Evolutionary conservation across 1,140 invertebrate species (phyloP), one percentile per base, ranked within the genome.

Genomic region (Neomicropteryx cornuta): DNA sequence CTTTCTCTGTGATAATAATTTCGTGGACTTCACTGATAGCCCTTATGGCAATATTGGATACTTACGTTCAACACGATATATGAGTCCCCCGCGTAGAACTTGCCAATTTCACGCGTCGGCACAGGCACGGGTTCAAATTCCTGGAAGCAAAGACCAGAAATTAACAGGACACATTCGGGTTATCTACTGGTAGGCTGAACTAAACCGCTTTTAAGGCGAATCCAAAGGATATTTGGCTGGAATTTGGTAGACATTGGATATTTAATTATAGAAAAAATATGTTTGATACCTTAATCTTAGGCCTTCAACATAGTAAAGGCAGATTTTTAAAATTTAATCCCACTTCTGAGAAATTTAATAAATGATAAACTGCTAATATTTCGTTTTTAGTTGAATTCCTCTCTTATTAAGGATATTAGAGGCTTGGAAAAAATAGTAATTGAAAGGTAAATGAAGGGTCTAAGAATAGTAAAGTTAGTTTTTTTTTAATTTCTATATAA

Each of bases 81-180:
- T 2, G 87, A 92, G 60, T 94, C 90, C 10, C 90, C 90, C 38
- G 74, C 77, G 55, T 80, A 84, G 60, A 94, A 93, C 57, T 87
- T 86, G n/a, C 90, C 90, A 61, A 81, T 82, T 45, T 90, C 81
- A 36, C 71, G 73, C 46, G 73, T 70, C 0, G 82, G 73, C 43
- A 87, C 84, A 2, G 72, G 60, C 13, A 83, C 81, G 3, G 87
- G 81, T 51, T 83, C 74, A 52, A 90, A 91, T 54, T 87, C 79
- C 87, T 90, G 60, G 16, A 58, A 69, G 61, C 53, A 51, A 53
- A 51, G 60, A 42, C 38, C 21, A 39, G 28, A 34, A 35, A 35
- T 28, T 48, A 36, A n/a, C 17, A 13, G 34, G 29, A 32, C 10
- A 17, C 10, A 38, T 32, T 8, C 21, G 1, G 21, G 5, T 31